phyloP scores from a whole-genome alignment of 1,140 invertebrate genomes.

The Diabrotica undecimpunctata region DNA sequence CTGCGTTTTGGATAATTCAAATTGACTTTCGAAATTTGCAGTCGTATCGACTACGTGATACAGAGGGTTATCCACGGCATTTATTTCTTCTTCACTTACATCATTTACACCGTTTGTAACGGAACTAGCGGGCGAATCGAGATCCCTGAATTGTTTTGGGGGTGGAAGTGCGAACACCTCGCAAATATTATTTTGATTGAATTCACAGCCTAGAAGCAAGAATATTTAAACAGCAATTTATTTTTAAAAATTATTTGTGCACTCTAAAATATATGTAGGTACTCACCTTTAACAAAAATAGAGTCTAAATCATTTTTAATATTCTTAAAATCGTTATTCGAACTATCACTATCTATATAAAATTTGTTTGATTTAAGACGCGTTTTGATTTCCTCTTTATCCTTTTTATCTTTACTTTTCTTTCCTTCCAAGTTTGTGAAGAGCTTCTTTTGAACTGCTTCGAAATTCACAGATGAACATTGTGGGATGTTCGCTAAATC shows the following conservation, averaged over 20 bases:
- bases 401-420: conserved; percentile 27
- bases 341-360: conserved; percentile 24
- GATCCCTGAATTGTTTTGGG: conserved; percentile 80
- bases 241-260: too few relatives aligned
- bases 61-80: conserved; percentile 69
- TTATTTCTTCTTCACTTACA: conserved; percentile 31
- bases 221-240: not conserved
- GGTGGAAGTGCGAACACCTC: conserved; percentile 69
- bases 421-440: conserved; percentile 26
- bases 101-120: conserved; percentile 32
- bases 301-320: conserved; percentile 13
- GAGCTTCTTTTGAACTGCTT: conserved; percentile 32
- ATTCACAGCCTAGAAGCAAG: conserved; percentile 35
- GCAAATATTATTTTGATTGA: conserved; percentile 33
- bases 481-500: conserved; percentile 32
- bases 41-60: conserved; percentile 55
- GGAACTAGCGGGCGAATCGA: conserved; percentile 49
- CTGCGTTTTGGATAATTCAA: conserved; percentile 15
- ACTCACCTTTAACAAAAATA: conserved; percentile 21
- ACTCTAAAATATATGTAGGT: too few relatives aligned
- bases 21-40: conserved; percentile 29
- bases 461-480: conserved; percentile 31
- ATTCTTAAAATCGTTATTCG: conserved; percentile 18
- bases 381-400: conserved; percentile 20
- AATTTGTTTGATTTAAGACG: conserved; percentile 29